Base-by-base conservation (phyloP, 2,888 invertebrate species). In the Leptinotarsa juncta region DNA sequence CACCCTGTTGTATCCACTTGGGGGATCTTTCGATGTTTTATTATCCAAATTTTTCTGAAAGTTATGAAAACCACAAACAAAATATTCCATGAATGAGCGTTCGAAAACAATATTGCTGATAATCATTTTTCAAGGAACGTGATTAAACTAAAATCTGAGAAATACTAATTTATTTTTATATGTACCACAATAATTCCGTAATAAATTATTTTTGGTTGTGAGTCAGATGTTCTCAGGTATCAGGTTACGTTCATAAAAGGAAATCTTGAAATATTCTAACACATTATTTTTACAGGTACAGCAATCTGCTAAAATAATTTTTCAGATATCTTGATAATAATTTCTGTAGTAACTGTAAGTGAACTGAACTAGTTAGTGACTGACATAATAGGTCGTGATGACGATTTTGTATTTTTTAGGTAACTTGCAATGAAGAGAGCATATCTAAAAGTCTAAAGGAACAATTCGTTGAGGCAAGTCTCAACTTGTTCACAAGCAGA, bases 71-170 rank as follows among this genome's bases (percentile, higher is more conserved):
- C 14, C 23, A 10, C 14, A 57, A 57, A 23, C 5, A 4, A 57
- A 23, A 57, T 57, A 57, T 57, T 48, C 23, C 53, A 42, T 48
- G 50, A 57, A 32, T 57, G 18, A 42, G 42, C 26, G n/a, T 16
- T 57, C 20, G 23, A 57, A 16, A 62, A 26, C 5, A 26, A 62
- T 62, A n/a, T 16, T 62, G 32, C 16, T 62, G 5, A 62, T 62
- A n/a, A 42, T 42, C 42, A 62, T 62, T 16, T 62, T 32, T 62
- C 62, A 42, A 62, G 42, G 42, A 62, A 62, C 26, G 5, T n/a
- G 62, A 62, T 62, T 32, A 62, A n/a, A 15, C 7, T 62, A 42
- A 62, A 62, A 42, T n/a, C 42, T 57, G 57, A 62, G 62, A 42
- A 32, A 62, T 62, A 62, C 5, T n/a, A 62, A 32, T 62, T 7